Percentiles rank a stretch among this genome's conserved stretches.
Evolutionary conservation across 1,140 invertebrate genomes (phyloP).

Genomic region (Rhysida immarginata): DNA sequence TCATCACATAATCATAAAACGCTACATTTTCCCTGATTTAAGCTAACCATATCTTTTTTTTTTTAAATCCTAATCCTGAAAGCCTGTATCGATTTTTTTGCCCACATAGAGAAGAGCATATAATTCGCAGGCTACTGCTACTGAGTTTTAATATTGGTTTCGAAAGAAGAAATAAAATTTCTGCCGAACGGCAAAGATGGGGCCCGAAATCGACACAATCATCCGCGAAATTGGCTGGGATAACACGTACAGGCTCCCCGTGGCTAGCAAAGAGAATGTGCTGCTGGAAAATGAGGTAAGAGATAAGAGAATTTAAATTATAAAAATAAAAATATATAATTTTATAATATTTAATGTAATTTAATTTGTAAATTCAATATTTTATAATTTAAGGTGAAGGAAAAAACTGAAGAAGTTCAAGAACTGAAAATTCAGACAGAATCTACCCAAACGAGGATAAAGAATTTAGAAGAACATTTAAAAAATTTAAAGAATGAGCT

Average conservation of each 20-base stretch:
- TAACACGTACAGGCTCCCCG: not conserved
- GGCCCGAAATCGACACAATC: too few relatives aligned
- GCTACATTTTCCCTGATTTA: too few relatives aligned
- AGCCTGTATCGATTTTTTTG: too few relatives aligned
- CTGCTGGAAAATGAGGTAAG: not conserved
- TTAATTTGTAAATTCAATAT: not conserved
- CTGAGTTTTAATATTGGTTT: too few relatives aligned
- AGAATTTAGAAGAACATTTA: not conserved
- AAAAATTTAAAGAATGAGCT: not conserved
- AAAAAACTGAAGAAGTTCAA: not conserved
- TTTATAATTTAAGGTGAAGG: not conserved
- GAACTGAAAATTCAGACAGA: not conserved
- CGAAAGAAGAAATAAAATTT: too few relatives aligned
- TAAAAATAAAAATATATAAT: too few relatives aligned
- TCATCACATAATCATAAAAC: too few relatives aligned
- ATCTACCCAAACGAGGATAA: not conserved
- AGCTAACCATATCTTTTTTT: too few relatives aligned
- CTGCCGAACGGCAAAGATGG: too few relatives aligned
- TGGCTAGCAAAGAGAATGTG: not conserved
- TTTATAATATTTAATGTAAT: not conserved
- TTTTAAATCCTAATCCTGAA: too few relatives aligned
- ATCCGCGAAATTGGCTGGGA: not conserved
- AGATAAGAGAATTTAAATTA: not conserved
- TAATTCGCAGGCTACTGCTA: too few relatives aligned
- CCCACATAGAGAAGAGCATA: too few relatives aligned